Conservation (phyloP, 2,888 invertebrate species). For the Achlya flavicornis region DNA sequence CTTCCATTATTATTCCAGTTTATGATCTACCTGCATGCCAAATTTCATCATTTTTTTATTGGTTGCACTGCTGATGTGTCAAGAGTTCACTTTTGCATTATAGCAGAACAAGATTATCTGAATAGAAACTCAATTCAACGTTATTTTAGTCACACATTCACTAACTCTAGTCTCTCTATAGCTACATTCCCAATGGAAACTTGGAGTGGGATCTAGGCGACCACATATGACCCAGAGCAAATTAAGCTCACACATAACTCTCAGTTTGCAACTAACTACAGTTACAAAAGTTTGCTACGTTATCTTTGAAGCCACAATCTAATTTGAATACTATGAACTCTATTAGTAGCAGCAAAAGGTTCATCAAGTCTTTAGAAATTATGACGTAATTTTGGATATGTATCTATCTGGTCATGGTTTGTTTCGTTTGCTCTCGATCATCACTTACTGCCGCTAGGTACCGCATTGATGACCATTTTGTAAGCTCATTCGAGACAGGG, state of each 20-base stretch:
- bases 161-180: neutral
- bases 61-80: too few species aligned
- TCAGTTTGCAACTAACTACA: neutral
- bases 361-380: neutral
- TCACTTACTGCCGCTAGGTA: too few species aligned
- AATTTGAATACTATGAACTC: neutral
- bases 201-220: neutral
- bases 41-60: too few species aligned
- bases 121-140: neutral
- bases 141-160: neutral
- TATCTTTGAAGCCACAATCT: neutral
- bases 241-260: slow-evolving; percentile 2
- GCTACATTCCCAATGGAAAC: neutral
- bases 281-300: neutral
- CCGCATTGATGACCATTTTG: too few species aligned
- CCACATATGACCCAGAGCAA: slow-evolving; percentile 5
- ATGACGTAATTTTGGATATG: neutral
- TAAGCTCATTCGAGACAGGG: too few species aligned
- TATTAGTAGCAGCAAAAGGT: neutral
- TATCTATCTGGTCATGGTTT: too few species aligned
- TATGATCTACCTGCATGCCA: too few species aligned
- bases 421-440: too few species aligned
- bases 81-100: too few species aligned
- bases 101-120: too few species aligned
- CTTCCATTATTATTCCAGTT: too few species aligned